These are phyloP conservation scores for Casuarius casuarius DNA, from an alignment of 2,113 vertebrate genomes.

Conservation along the genomic window DNA sequence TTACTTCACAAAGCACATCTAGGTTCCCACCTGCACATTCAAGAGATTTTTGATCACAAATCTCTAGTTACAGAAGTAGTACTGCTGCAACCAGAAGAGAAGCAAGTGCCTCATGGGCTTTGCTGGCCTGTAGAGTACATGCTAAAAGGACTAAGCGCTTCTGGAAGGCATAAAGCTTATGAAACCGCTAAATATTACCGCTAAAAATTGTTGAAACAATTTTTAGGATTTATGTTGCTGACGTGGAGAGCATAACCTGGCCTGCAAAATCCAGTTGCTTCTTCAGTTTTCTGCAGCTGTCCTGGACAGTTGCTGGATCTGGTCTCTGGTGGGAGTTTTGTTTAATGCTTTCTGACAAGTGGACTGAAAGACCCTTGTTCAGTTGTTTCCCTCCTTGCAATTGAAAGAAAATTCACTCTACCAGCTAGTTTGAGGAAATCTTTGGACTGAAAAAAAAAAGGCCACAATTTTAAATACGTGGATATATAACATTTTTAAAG, in stretches of 20 bases:
- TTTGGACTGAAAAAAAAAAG: not conserved
- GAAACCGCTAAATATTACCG: not conserved
- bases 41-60: not conserved
- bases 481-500: not conserved
- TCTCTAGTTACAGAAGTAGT: not conserved
- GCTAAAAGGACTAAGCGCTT: not conserved
- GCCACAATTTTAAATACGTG: not conserved
- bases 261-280: not conserved
- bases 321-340: not conserved
- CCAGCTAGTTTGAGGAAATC: not conserved
- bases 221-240: not conserved
- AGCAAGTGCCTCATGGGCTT: not conserved
- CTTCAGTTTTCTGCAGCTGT: slow-evolving; percentile 46
- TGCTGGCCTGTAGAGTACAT: not conserved
- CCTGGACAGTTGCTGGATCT: slow-evolving; percentile 7
- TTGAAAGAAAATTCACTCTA: not conserved
- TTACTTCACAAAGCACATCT: not conserved
- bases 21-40: not conserved
- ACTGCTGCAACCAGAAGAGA: not conserved
- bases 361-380: not conserved
- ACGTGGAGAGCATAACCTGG: not conserved
- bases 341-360: slow-evolving; percentile 9
- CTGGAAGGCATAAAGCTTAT: not conserved
- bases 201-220: not conserved
- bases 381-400: not conserved